Base-by-base conservation (phyloP, 2,113 vertebrate genomes). In the Aspiorhynchus laticeps region DNA sequence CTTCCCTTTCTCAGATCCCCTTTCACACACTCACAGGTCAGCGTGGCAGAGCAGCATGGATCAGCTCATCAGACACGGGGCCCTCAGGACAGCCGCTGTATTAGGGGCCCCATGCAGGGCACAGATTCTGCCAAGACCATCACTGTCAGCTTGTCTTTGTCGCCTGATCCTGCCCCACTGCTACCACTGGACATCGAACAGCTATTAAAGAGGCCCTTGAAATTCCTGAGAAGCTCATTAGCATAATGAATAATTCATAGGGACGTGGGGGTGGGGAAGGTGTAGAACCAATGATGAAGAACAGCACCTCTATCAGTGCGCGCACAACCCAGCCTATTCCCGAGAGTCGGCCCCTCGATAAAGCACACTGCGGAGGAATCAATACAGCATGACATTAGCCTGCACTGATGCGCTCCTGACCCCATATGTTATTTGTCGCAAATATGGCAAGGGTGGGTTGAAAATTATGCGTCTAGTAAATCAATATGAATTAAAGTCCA, bases 1-100 rank as follows among this genome's bases (percentile, higher is more conserved):
- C 91, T 93, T 94, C 94, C 86, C 85, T 85, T 89, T 85, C 93
- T 93, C 93, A 95, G 91, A 92, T 95, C 94, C 93, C 91, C 92
- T 93, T 95, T 94, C 86, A 89, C 89, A 85, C 84, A 89, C 90
- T 43, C 81, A 67, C 48, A 69, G 71, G 36, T 48, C 51, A 26
- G 67, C 19, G 10, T 61, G 79, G 61, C 53, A 56, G 43, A 79
- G 51, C 51, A 53, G 67, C 59, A 53, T 56, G 74, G 87, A 59
- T 85, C 41, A 77, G 14, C 77, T 74, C 63, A 71, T 74, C 65
- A 91, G 90, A 87, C 65, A 26, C 80, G 76, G 88, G 75, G 87
- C 86, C 89, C 69, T 89, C 74, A 79, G 92, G 89, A 87, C 92
- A 91, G 90, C 87, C 46, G 87, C 80, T 90, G 33, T 5, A 46